phyloP scores from a whole-genome alignment of 2,113 vertebrate species.

The Nothocercus julius region DNA sequence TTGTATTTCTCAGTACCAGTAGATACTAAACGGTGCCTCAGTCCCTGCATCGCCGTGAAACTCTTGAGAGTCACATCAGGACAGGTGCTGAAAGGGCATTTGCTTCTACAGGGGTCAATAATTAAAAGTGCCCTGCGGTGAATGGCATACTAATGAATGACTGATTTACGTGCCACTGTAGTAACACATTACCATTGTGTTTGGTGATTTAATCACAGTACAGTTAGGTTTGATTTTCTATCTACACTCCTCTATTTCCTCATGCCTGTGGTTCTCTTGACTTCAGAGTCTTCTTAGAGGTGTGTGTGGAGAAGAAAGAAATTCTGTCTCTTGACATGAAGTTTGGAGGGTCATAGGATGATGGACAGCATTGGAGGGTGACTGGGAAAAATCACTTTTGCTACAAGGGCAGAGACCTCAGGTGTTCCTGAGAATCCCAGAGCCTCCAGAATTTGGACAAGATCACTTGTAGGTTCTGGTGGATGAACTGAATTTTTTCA shows the following conservation, averaged over 20 bases:
- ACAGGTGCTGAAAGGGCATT: not conserved
- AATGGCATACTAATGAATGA: not conserved
- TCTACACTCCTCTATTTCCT: not conserved
- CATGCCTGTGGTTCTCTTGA: accelerated
- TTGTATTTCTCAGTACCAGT: not conserved
- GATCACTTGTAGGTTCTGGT: not conserved
- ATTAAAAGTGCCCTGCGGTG: not conserved
- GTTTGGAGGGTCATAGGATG: not conserved
- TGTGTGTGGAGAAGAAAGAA: not conserved
- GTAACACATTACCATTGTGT: not conserved
- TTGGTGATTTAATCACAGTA: not conserved
- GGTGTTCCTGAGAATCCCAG: not conserved
- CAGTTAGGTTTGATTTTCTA: not conserved
- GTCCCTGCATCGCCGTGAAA: not conserved
- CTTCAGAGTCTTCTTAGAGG: not conserved
- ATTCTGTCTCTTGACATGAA: not conserved
- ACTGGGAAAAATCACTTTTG: not conserved
- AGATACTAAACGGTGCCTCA: not conserved
- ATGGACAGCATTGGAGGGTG: accelerated
- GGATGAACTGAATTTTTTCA: not conserved
- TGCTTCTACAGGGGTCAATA: not conserved
- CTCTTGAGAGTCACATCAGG: not conserved
- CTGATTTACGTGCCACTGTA: not conserved
- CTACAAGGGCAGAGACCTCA: not conserved
- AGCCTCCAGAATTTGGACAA: accelerated